phyloP scores from a whole-genome alignment of 2,888 invertebrate species.

The Galeruca laticollis region DNA sequence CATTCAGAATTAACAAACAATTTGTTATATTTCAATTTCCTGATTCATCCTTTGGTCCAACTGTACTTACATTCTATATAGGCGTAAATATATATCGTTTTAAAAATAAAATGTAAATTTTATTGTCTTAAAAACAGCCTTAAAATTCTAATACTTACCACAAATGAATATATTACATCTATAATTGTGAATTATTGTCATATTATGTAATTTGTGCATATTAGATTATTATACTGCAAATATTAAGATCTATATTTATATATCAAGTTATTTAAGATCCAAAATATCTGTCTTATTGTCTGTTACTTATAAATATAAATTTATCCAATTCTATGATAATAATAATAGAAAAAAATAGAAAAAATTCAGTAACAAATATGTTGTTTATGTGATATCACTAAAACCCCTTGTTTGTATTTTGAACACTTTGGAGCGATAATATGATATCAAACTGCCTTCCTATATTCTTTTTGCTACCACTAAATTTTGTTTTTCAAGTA shows the following conservation, averaged over 20 bases:
- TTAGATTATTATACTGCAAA: constrained; percentile 20
- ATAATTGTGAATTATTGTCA: constrained; percentile 55
- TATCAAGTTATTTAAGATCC: constrained; percentile 1
- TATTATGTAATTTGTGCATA: constrained; percentile 54
- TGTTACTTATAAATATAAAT: neutral
- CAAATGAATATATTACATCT: constrained; percentile 44
- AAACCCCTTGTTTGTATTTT: no score
- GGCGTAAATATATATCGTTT: neutral
- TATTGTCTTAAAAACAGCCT: constrained; percentile 34
- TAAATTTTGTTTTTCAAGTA: no score
- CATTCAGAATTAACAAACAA: neutral
- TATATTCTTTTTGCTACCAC: no score
- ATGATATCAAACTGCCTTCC: no score
- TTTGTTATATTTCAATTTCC: neutral
- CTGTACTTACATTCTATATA: neutral
- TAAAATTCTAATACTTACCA: constrained; percentile 26
- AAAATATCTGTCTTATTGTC: constrained; percentile 13
- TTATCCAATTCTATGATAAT: no score
- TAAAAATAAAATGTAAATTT: neutral
- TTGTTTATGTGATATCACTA: no score
- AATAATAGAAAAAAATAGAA: no score
- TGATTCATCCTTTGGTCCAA: neutral
- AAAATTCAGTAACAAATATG: no score
- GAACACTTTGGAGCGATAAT: no score
- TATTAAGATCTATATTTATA: constrained; percentile 16